Evolutionary conservation across 2,888 invertebrate species (phyloP), one percentile per base, ranked within the genome.

Genomic region (Acleris cristana): DNA sequence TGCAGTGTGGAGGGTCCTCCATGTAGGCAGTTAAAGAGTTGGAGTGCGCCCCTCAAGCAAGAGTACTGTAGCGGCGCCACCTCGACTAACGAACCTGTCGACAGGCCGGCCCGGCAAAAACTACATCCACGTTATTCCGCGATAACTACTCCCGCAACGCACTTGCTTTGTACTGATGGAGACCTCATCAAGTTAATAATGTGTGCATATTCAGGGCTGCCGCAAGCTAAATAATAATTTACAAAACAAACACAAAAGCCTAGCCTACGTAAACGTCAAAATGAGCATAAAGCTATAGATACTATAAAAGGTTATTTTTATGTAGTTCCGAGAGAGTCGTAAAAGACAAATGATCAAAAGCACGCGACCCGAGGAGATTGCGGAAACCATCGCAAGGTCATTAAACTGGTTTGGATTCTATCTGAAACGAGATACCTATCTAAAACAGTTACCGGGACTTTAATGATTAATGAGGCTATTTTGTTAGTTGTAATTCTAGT

Each of bases 1-100:
- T 88, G 89, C 87, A 87, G 79, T 72, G 85, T 89, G 77, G 79
- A 92, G 92, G 82, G 87, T 88, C 89, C 92, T 92, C 88, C 91
- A 90, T 92, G 90, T 91, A 92, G 92, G 92, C 90, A 91, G 92
- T 92, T 92, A 91, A 91, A 92, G 92, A 91, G 92, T 91, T 90
- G 90, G 88, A 90, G 88, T 85, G 87, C 90, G 85, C 83, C 87
- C 79, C 91, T 91, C 76, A 86, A 87, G 87, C 84, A 86, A 85
- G 86, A 91, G 91, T 88, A 82, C 88, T 87, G 88, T 85, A 84
- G 87, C 84, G 82, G 85, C 89, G 89, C 83, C 89, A 88, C 90
- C 89, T 90, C 85, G 85, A 81, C 89, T 90, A 90, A 90, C 91
- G 90, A 91, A 87, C 89, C 88, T 84, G 81, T 67, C 67, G 67